Base-by-base conservation (phyloP, 2,113 vertebrate species). In the Tupaia chinensis region DNA sequence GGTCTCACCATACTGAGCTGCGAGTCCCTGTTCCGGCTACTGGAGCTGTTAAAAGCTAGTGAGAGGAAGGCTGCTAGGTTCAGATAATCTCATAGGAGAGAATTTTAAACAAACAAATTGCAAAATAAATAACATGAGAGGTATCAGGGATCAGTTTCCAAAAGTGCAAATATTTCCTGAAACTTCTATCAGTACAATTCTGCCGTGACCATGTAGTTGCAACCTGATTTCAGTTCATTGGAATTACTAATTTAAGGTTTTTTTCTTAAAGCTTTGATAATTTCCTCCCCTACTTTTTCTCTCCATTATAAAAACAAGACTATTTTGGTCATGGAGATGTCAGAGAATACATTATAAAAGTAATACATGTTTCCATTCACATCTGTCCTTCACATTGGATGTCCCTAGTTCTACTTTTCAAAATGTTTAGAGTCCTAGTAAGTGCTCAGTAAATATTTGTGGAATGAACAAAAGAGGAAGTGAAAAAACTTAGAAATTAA, bases 141-240 rank as follows among this genome's bases (percentile, higher is more conserved):
- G 7, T 74, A 69, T 87, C 29, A 65, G 23, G 44, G 34, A 60
- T 17, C 25, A 27, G 53, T 34, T 70, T 95, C 69, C 56, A 70
- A 96, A 76, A 23, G 29, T 76, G 12, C n/a, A 86, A 70, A 44
- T 92, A 85, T 85, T 86, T 80, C 72, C 56, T 70, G 25, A 78
- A 78, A 70, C 11, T 80, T 69, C 20, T 90, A 25, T 73, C 6
- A 32, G 54, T n/a, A 56, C 5, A 65, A 14, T 87, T 72, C 22
- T 54, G 34, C 44, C n/a, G 23, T 12, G 14, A 58, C 2, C 9
- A 25, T 60, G 13, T 22, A 74, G 32, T 60, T 44, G 13, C 20
- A 73, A 58, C 17, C 11, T 14, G 23, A 58, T 6, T 58, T 86
- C 53, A 16, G 14, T 63, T 93, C 20, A 66, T 34, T 77, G 72